phyloP scores from a whole-genome alignment of 1,140 invertebrate genomes.

The Semibalanus balanoides region DNA sequence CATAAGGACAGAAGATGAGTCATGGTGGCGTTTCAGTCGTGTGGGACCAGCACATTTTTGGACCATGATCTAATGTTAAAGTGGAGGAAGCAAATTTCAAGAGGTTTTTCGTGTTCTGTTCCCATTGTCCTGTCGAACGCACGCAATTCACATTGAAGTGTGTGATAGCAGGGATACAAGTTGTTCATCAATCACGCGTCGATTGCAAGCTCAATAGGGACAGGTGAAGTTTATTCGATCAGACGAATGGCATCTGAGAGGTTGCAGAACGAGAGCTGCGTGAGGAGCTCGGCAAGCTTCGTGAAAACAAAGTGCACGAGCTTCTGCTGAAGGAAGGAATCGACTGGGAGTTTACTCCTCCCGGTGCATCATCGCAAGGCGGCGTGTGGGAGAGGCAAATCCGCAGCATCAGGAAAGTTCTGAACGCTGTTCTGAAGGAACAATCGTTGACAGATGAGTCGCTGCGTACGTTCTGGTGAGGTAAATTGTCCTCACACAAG shows the following conservation, averaged over 20 bases:
- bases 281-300: constrained; percentile 16
- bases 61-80: constrained; percentile 19
- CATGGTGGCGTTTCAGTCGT: constrained; percentile 14
- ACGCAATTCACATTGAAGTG: constrained; percentile 25
- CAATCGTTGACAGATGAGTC: too few species aligned
- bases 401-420: too few species aligned
- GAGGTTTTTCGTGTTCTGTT: constrained; percentile 21
- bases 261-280: constrained; percentile 20
- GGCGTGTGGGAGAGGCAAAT: too few species aligned
- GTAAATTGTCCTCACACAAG: too few species aligned
- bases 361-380: too few species aligned
- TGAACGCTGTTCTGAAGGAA: too few species aligned
- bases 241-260: constrained; percentile 27
- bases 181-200: constrained; percentile 20
- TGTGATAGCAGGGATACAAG: constrained; percentile 17
- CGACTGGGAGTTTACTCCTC: too few species aligned
- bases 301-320: constrained; percentile 9
- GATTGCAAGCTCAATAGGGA: constrained; percentile 25
- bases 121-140: constrained; percentile 19
- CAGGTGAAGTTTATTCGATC: constrained; percentile 17
- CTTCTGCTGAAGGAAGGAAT: constrained; percentile 15
- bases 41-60: constrained; percentile 22
- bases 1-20: constrained; percentile 11
- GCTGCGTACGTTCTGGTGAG: too few species aligned
- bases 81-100: constrained; percentile 18